Base-by-base conservation (phyloP, 2,113 vertebrate species). In the Rutilus rutilus region DNA sequence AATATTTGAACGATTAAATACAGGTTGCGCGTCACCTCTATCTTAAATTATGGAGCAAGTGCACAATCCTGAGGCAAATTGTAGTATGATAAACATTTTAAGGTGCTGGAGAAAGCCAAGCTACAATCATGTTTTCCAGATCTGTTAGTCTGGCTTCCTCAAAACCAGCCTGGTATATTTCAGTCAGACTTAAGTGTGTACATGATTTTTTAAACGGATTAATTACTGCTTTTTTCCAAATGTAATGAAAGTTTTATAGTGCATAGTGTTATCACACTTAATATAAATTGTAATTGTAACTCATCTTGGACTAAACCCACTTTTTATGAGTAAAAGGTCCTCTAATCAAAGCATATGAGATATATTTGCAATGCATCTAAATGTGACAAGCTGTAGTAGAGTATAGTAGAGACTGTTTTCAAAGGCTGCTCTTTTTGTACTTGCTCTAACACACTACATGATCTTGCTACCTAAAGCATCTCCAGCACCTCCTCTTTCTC, bases 401-500 rank as follows among this genome's bases (percentile, higher is more conserved):
- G 23, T 45, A 2, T 33, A 33, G 33, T 33, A 33, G 33, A 33
- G 19, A 23, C 9, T 1, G 7, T 80, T 42, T 25, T 79, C 10
- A 25, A 14, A 39, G 1, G 54, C 54, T 60, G 54, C 21, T 79
- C 6, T 60, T 42, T 39, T 79, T 36, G 9, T n/a, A 23, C 23
- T 25, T 9, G 21, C 4, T 59, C 30, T 39, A 79, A 79, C 54
- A 60, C 77, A 79, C 33, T n/a, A 60, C 5, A 4, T 60, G 54
- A 79, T 42, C 52, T 78, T 79, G 19, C 77, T 59, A 36, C 30
- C 19, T 60, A 60, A 60, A 79, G 11, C 77, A 60, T 60, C 54
- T 60, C 54, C 54, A 59, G 59, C 57, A 27, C 14, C 47, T 80
- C n/a, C n/a, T 64, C 39, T 64, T 80, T 45, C 62, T 69, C 45